Percentiles rank a stretch among this genome's conserved stretches.
phyloP scores from a whole-genome alignment of 2,888 invertebrate species.

The Drosophila birchii region DNA sequence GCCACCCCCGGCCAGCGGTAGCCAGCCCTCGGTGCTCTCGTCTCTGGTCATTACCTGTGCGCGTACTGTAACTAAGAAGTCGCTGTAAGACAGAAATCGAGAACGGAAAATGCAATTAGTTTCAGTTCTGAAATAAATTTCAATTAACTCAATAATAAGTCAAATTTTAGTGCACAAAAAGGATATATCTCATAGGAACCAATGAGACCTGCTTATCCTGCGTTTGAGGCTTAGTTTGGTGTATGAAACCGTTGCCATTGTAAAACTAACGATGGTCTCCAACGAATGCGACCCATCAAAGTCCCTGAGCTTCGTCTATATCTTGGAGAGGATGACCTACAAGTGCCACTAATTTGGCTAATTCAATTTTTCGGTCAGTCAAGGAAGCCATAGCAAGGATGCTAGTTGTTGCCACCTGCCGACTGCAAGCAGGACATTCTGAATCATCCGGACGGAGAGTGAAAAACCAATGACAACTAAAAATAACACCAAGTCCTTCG shows the following conservation, averaged over 20 bases:
- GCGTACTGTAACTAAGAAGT: constrained; percentile 97
- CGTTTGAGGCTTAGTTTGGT: constrained; percentile 55
- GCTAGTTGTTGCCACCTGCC: constrained; percentile 34
- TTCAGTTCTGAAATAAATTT: background rate
- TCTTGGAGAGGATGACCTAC: constrained; percentile 66
- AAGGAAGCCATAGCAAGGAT: constrained; percentile 60
- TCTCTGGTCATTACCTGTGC: constrained; percentile 99
- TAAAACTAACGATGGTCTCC: constrained; percentile 19
- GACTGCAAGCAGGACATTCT: constrained; percentile 41
- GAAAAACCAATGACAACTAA: constrained; percentile 43
- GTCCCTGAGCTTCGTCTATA: constrained; percentile 36
- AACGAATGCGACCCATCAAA: constrained; percentile 25
- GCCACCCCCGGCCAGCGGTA: constrained; percentile 96
- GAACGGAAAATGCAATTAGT: constrained; percentile 66
- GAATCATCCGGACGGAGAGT: constrained; percentile 29
- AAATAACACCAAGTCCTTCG: constrained; percentile 57
- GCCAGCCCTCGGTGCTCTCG: constrained; percentile 98
- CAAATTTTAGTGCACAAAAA: background rate
- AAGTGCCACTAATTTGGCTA: constrained; percentile 74
- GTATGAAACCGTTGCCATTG: constrained; percentile 56
- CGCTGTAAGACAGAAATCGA: constrained; percentile 87
- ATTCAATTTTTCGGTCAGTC: constrained; percentile 64
- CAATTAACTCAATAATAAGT: no score
- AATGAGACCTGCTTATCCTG: constrained; percentile 51
- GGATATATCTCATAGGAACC: background rate